phyloP scores from a whole-genome alignment of 2,113 vertebrate species.

The Solenodon paradoxus region DNA sequence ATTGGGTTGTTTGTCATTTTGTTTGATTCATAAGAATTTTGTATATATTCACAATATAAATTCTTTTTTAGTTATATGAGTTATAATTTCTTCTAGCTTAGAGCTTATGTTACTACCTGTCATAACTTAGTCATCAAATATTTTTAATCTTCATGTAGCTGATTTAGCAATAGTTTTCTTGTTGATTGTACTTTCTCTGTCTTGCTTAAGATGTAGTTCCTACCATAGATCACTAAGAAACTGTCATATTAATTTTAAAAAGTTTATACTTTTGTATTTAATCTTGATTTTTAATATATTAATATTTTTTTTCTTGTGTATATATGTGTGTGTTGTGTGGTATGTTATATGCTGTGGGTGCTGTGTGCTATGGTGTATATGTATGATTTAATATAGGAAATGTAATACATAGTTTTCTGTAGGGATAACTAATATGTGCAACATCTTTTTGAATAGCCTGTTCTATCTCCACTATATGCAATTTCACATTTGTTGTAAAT shows the following conservation, averaged over 20 bases:
- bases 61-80: background rate
- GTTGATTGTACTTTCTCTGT: background rate
- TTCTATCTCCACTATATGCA: background rate
- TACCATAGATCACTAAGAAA: background rate
- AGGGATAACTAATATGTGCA: background rate
- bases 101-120: background rate
- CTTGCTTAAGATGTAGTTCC: background rate
- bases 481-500: background rate
- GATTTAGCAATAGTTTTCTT: background rate
- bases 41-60: background rate
- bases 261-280: background rate
- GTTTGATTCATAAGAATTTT: background rate
- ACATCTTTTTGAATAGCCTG: background rate
- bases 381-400: background rate
- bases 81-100: background rate
- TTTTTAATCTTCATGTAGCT: background rate
- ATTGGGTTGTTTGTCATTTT: background rate
- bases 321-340: background rate
- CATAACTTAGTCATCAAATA: background rate
- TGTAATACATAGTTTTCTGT: background rate
- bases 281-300: background rate
- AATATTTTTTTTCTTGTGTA: background rate
- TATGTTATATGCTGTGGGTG: too few relatives aligned
- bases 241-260: background rate
- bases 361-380: background rate